These are phyloP conservation scores for Corythoichthys intestinalis DNA, from an alignment of 2,113 vertebrate genomes.

Conservation along the genomic window DNA sequence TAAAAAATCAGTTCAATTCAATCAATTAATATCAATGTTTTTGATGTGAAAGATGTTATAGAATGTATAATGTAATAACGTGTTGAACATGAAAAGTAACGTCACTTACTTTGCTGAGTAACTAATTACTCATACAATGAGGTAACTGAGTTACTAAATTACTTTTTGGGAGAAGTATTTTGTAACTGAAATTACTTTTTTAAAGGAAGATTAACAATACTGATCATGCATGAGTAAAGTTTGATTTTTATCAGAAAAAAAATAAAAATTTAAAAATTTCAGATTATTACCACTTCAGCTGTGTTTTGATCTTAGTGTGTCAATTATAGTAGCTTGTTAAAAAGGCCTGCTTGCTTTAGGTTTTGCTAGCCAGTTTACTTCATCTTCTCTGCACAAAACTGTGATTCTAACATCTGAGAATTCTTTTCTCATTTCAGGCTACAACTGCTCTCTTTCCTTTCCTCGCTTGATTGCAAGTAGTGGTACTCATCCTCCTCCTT, in stretches of 20 bases:
- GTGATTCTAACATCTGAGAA: conserved; percentile 45
- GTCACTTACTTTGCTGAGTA: too few relatives aligned
- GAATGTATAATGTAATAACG: too few relatives aligned
- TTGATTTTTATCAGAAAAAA: neutral
- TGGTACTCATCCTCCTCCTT: conserved; percentile 45
- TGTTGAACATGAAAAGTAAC: too few relatives aligned
- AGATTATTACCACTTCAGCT: neutral
- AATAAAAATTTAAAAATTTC: neutral
- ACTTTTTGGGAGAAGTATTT: too few relatives aligned
- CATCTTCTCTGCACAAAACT: conserved; percentile 13
- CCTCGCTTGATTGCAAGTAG: conserved; percentile 52
- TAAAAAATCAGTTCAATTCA: too few relatives aligned
- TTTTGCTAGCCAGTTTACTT: conserved; percentile 7
- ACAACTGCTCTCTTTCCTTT: conserved; percentile 63
- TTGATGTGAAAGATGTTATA: too few relatives aligned
- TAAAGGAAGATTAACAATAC: too few relatives aligned
- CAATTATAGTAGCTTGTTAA: neutral
- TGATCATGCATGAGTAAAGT: neutral
- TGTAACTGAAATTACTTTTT: too few relatives aligned
- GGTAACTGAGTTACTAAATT: too few relatives aligned
- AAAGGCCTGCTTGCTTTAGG: conserved; percentile 19
- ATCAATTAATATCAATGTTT: too few relatives aligned
- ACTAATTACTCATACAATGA: too few relatives aligned
- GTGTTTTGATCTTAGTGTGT: neutral
- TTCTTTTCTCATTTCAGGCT: conserved; percentile 71